A percentile compares a stretch with the other conserved stretches of the same genome.
phyloP scores from a whole-genome alignment of 2,113 vertebrate genomes.

The Pimephales promelas region DNA sequence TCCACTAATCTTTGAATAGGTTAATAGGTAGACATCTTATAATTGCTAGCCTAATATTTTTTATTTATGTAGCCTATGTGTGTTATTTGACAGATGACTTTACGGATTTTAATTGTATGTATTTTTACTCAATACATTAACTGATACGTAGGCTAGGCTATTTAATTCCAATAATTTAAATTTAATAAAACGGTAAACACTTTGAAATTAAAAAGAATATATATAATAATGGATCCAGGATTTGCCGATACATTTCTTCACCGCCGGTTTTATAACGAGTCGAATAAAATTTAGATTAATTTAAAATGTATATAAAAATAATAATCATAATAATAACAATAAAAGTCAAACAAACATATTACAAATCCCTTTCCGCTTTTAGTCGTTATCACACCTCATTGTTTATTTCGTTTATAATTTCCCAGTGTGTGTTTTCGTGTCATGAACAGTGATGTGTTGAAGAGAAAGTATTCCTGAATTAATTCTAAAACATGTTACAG shows the following conservation, averaged over 20 bases:
- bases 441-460: background rate
- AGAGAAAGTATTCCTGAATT: background rate
- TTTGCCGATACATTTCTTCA: background rate
- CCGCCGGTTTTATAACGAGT: background rate
- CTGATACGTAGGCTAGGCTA: background rate
- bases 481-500: constrained; percentile 12
- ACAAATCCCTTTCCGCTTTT: background rate
- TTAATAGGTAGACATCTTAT: background rate
- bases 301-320: background rate
- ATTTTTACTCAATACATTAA: background rate
- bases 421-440: background rate
- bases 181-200: background rate
- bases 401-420: background rate
- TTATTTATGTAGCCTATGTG: no score
- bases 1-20: background rate
- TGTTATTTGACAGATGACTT: background rate
- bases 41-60: background rate
- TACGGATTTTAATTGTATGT: background rate
- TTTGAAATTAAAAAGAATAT: background rate
- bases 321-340: background rate
- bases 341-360: background rate
- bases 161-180: background rate
- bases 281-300: background rate
- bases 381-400: no score
- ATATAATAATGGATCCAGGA: background rate